These are phyloP conservation scores for Synchiropus splendidus DNA, from an alignment of 2,113 vertebrate species.

Conservation along the genomic window DNA sequence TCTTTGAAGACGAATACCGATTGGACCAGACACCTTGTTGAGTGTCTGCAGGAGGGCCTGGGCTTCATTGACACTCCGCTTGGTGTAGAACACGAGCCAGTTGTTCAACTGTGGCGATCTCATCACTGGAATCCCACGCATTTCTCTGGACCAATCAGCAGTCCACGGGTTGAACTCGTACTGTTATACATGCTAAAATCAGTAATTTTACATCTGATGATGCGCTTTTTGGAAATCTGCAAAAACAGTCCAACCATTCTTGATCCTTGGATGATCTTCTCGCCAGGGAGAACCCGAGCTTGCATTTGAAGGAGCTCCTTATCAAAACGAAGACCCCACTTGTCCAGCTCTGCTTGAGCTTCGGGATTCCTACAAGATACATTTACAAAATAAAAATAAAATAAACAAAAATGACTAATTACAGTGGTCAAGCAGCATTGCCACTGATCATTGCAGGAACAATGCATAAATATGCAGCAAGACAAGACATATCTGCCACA, in stretches of 20 bases:
- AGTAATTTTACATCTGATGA: constrained; percentile 1
- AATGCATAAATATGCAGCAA: too few relatives aligned
- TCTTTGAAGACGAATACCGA: constrained; percentile 75
- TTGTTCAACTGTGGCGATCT: constrained; percentile 65
- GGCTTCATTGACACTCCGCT: constrained; percentile 68
- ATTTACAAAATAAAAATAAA: constrained; percentile 4
- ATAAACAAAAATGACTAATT: neutral
- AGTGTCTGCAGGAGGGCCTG: constrained; percentile 75
- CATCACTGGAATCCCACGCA: constrained; percentile 71
- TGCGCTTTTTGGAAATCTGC: neutral
- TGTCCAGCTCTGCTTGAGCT: constrained; percentile 74
- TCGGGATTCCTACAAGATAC: constrained; percentile 67
- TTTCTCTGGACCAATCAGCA: constrained; percentile 86
- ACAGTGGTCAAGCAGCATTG: too few relatives aligned
- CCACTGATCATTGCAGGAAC: neutral
- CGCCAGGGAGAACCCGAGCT: constrained; percentile 77
- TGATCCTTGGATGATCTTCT: constrained; percentile 78
- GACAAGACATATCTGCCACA: too few relatives aligned
- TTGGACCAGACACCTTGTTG: constrained; percentile 69
- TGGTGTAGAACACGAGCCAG: constrained; percentile 78
- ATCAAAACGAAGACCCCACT: constrained; percentile 88
- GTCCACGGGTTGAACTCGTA: constrained; percentile 74
- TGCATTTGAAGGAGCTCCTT: constrained; percentile 70
- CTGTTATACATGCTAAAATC: constrained; percentile 49
- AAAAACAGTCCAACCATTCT: constrained; percentile 54